Evolutionary conservation across 2,797 vertebrate genomes (phyloP).

Genomic region (Chloroceryle inda): DNA sequence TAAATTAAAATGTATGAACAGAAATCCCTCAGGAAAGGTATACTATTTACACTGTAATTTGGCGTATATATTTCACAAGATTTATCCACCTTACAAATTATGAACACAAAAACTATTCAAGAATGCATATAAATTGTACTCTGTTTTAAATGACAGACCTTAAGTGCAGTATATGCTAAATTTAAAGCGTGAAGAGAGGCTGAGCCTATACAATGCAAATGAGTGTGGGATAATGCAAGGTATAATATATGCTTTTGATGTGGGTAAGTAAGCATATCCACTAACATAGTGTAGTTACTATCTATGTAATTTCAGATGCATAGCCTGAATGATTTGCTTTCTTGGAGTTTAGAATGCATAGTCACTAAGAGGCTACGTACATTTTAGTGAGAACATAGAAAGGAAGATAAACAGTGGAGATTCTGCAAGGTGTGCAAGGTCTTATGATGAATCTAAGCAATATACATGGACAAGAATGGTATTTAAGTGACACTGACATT

Average conservation of each 20-base stretch:
- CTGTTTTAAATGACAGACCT: not conserved
- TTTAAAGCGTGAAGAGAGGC: not conserved
- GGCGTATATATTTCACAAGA: not conserved
- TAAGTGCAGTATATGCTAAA: not conserved
- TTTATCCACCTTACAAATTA: not conserved
- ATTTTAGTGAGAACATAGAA: conserved; percentile 26
- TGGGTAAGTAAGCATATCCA: not conserved
- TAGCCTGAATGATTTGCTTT: not conserved
- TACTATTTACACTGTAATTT: conserved; percentile 3
- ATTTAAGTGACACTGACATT: not conserved
- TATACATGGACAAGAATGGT: not conserved
- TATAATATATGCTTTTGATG: not conserved
- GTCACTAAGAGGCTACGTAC: not conserved
- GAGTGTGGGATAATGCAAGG: not conserved
- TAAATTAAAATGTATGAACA: conserved; percentile 22
- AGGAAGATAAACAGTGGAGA: not conserved
- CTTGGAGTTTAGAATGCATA: not conserved
- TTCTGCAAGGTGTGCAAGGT: not conserved
- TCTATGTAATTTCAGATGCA: not conserved
- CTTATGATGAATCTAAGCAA: not conserved
- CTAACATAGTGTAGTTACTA: not conserved
- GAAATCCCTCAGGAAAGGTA: conserved; percentile 10
- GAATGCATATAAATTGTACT: not conserved
- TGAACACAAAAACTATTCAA: not conserved
- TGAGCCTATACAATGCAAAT: not conserved